Evolutionary conservation across 1,140 invertebrate species (phyloP), one percentile per base, ranked within the genome.

Genomic region (Trachymyrmex cornetzi): DNA sequence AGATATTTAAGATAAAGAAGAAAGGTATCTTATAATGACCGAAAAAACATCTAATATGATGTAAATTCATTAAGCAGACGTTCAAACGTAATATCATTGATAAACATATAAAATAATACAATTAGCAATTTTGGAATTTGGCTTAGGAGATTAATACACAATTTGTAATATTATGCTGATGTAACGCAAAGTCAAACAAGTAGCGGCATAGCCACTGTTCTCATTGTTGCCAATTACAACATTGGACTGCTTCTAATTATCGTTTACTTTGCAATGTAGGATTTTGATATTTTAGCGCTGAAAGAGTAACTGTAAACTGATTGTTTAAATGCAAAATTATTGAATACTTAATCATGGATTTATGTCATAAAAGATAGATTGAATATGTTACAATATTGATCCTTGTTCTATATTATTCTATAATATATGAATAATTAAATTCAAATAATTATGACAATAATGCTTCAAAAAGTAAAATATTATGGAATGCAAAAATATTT

Each of bases 181-280:
- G 84, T 85, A 90, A 88, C 77, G 50, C 75, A 88, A 87, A 91
- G 74, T 90, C 75, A 85, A 89, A 88, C 79, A 79, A 80, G 72
- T 55, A 74, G 34, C 30, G 77, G 44, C 50, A 71, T 22, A 57
- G 38, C 24, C 82, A 64, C 82, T 77, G 38, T 71, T 67, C 38
- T 67, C 77, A 85, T 86, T 87, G 77, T 85, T 81, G 48, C 82
- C 19, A 66, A 72, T 69, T 84, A 61, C 24, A 84, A 85, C 2
- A 85, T 59, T 59, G 44, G 12, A 14, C 57, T 24, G 57, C 30
- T 55, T 77, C 59, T 77, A 85, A 77, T 61, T 85, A 77, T 30
- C 19, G 27, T 53, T 66, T 59, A 72, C 11, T 82, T 48, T 14
- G 53, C 3, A 44, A 61, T 30, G 22, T 63, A 44, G 19, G 27